Conservation (phyloP, 2,113 vertebrate genomes). For the Eclectus roratus region DNA sequence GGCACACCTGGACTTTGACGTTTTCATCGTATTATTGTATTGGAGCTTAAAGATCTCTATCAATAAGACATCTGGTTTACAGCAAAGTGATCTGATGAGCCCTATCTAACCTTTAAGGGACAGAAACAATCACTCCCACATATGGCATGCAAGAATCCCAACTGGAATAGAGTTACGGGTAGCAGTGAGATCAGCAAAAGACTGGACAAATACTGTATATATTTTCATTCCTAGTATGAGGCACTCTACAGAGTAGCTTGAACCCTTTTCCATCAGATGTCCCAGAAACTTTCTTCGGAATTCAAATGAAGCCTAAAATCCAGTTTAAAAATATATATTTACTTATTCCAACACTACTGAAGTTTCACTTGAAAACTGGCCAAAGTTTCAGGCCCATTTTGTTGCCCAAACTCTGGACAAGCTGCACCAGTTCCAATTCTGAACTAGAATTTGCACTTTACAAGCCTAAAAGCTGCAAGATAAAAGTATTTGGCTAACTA, state of each 20-base stretch:
- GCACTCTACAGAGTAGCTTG: background rate
- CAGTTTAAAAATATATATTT: background rate
- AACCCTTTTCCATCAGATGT: background rate
- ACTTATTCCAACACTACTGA: background rate
- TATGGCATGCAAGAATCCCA: background rate
- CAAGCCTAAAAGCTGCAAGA: background rate
- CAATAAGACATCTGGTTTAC: background rate
- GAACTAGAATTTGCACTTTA: background rate
- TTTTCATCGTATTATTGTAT: background rate
- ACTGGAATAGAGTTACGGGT: background rate
- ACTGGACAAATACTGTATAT: background rate
- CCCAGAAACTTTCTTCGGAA: background rate
- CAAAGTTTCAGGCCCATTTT: background rate
- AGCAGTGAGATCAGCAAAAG: background rate
- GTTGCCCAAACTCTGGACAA: background rate
- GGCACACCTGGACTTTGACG: background rate
- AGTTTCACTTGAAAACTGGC: background rate
- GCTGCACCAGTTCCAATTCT: rapidly evolving
- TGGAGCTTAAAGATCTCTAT: background rate
- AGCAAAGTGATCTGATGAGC: background rate
- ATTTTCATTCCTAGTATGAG: background rate
- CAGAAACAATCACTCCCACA: background rate
- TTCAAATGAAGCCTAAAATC: background rate
- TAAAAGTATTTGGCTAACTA: background rate
- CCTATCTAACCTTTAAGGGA: background rate